These are phyloP conservation scores for Stigmatopora argus DNA, from an alignment of 2,113 vertebrate species.

Conservation along the genomic window DNA sequence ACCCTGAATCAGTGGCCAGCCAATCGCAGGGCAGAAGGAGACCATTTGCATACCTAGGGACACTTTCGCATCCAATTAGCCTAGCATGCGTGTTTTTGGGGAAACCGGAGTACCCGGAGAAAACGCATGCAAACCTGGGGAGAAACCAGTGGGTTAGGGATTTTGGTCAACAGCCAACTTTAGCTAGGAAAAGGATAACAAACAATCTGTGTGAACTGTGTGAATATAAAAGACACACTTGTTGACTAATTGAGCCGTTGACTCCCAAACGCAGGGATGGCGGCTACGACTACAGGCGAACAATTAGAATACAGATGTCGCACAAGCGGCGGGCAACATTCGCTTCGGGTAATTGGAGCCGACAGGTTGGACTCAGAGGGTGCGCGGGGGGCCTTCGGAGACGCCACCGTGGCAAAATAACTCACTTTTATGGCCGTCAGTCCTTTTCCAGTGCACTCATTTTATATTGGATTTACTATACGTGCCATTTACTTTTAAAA, in stretches of 20 bases:
- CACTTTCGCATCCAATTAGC: too few species aligned
- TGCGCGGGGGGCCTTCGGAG: background rate
- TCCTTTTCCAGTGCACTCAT: conserved; percentile 4
- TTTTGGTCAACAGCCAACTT: too few species aligned
- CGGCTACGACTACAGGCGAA: background rate
- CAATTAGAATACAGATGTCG: conserved; percentile 10
- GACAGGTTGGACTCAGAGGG: conserved; percentile 1
- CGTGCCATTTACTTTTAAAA: conserved; percentile 6
- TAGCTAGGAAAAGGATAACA: background rate
- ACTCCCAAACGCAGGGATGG: background rate
- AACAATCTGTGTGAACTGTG: background rate
- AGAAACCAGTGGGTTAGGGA: too few species aligned
- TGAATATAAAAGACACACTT: background rate
- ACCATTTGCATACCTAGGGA: too few species aligned
- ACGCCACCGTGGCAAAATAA: conserved; percentile 1
- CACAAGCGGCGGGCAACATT: conserved; percentile 6
- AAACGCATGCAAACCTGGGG: too few species aligned
- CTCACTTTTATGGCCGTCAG: conserved; percentile 8
- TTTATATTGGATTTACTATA: conserved; percentile 10
- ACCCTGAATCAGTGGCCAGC: too few species aligned
- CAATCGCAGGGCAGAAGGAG: too few species aligned
- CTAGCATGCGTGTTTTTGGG: too few species aligned
- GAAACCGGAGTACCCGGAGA: too few species aligned
- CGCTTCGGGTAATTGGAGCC: conserved; percentile 8
- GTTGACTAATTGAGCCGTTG: conserved; percentile 6